Evolutionary conservation across 2,888 invertebrate genomes (phyloP).

Genomic region (Leucoma salicis): DNA sequence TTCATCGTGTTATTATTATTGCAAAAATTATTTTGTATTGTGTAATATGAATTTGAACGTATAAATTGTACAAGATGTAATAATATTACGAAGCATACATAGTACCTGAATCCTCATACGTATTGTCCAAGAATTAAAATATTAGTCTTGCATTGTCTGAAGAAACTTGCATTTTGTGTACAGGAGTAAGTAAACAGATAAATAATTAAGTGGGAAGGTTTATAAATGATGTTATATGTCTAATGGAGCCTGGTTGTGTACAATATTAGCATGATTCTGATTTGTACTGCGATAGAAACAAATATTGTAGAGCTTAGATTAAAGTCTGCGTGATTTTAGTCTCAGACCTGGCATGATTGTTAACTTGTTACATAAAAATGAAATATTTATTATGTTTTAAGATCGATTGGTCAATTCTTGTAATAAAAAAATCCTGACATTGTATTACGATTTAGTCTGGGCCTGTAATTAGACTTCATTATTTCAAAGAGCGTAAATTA

Average conservation of each 20-base stretch:
- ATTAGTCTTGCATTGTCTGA: not conserved
- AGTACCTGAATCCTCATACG: not conserved
- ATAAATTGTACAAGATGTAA: not conserved
- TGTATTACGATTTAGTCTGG: too few relatives aligned
- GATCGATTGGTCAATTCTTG: not conserved
- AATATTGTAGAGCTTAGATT: not conserved
- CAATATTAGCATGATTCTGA: not conserved
- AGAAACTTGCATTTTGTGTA: not conserved
- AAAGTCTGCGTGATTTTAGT: not conserved
- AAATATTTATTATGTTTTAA: not conserved
- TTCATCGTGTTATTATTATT: conserved; percentile 27
- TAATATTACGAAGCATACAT: not conserved
- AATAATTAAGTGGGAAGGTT: not conserved
- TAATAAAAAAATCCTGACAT: not conserved
- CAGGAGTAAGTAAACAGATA: not conserved
- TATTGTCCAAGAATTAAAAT: not conserved
- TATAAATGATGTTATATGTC: not conserved
- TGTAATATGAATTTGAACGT: not conserved
- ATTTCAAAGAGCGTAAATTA: too few relatives aligned
- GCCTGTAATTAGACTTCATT: too few relatives aligned
- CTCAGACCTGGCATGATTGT: not conserved
- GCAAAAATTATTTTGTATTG: conserved; percentile 24
- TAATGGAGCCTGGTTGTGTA: conserved; percentile 7
- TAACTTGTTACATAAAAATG: not conserved
- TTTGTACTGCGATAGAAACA: conserved; percentile 1